Conservation (phyloP, 2,113 vertebrate species). For the Eulacestoma nigropectus region DNA sequence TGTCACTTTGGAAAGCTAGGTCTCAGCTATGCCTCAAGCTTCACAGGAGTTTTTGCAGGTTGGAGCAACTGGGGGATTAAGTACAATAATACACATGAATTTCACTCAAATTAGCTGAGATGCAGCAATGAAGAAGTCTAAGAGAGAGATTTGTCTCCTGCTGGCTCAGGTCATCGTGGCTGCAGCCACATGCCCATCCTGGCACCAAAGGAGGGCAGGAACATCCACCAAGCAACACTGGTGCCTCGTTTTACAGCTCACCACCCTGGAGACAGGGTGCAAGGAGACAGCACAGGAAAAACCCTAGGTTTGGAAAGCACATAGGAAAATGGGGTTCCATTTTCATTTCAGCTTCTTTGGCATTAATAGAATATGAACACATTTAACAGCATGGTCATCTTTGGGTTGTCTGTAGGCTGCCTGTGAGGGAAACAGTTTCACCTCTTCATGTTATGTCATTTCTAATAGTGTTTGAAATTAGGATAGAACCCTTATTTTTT, state of each 20-base stretch:
- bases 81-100: neutral
- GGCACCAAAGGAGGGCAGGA: neutral
- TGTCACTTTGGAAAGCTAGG: neutral
- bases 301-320: neutral
- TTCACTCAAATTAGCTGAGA: neutral
- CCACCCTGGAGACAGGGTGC: neutral
- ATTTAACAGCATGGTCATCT: neutral
- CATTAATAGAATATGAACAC: neutral
- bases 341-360: neutral
- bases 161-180: neutral
- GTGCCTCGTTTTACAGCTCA: neutral
- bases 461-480: neutral
- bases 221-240: neutral
- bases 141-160: neutral
- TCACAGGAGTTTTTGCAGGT: slow-evolving; percentile 22
- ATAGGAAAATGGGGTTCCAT: neutral
- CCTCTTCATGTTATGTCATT: neutral
- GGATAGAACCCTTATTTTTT: neutral
- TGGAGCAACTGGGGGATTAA: slow-evolving; percentile 29
- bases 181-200: neutral
- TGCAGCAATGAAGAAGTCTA: neutral
- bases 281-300: neutral
- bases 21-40: neutral
- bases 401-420: neutral
- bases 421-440: neutral